Conservation (phyloP, 2,888 invertebrate genomes). For the Agrochola macilenta region DNA sequence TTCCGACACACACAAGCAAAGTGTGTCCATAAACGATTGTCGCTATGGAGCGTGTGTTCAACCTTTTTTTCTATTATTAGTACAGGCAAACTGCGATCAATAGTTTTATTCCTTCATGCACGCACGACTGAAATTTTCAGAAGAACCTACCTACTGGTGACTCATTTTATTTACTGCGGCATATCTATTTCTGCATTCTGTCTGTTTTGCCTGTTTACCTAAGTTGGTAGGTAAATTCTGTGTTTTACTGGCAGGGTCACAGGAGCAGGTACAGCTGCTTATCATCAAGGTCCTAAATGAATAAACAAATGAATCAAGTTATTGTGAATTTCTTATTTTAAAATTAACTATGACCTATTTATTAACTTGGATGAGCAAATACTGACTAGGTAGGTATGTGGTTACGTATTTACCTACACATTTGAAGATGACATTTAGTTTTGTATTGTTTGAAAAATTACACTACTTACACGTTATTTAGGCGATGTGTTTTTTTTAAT, state of each 20-base stretch:
- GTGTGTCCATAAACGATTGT: constrained; percentile 32
- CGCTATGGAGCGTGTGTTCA: constrained; percentile 46
- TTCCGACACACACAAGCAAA: constrained; percentile 60
- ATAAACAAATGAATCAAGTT: constrained; percentile 52
- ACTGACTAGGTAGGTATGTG: too few species aligned
- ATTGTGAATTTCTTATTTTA: constrained; percentile 28
- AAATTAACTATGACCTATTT: constrained; percentile 25
- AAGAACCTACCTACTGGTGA: background rate
- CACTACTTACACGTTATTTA: too few species aligned
- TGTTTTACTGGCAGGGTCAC: background rate
- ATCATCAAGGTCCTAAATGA: constrained; percentile 11
- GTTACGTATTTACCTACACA: too few species aligned
- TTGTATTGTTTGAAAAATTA: too few species aligned
- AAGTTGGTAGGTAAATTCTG: background rate
- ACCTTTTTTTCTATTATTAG: constrained; percentile 60
- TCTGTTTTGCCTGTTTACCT: background rate
- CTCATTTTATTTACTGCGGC: background rate
- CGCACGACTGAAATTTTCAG: constrained; percentile 29
- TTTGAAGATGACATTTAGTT: too few species aligned
- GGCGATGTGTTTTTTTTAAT: too few species aligned
- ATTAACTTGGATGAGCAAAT: background rate
- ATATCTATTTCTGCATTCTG: background rate
- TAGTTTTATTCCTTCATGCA: constrained; percentile 41
- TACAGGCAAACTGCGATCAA: constrained; percentile 50
- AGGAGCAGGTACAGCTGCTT: background rate